These are phyloP conservation scores for Chaetogeoica ovagalla DNA, from an alignment of 2,888 invertebrate species.

Conservation along the genomic window DNA sequence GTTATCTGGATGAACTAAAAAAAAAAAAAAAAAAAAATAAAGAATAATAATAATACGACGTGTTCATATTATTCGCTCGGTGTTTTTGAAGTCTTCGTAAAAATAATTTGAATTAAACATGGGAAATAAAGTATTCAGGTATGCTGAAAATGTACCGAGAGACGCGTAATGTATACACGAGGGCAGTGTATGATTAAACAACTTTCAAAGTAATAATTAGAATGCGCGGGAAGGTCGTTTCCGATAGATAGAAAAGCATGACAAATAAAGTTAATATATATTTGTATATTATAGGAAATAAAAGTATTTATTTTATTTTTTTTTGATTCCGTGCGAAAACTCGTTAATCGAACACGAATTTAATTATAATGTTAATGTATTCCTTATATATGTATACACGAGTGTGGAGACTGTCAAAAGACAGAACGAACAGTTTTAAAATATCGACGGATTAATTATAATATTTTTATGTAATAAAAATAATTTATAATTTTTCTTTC, in stretches of 20 bases:
- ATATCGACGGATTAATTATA: background rate
- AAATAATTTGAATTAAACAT: conserved; percentile 36
- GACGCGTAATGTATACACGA: background rate
- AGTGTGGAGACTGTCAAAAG: background rate
- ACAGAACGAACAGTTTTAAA: background rate
- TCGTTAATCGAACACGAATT: conserved; percentile 21
- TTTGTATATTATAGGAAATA: conserved; percentile 34
- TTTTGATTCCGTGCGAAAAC: conserved; percentile 31
- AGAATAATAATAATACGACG: background rate
- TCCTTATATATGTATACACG: background rate
- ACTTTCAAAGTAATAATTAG: conserved; percentile 46
- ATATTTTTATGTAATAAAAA: too few relatives aligned
- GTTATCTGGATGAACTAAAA: conserved; percentile 3
- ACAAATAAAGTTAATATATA: conserved; percentile 17
- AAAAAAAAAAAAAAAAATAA: background rate
- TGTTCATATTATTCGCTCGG: conserved; percentile 37
- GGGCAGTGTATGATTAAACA: conserved; percentile 36
- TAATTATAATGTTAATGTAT: conserved; percentile 1
- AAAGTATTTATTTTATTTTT: conserved; percentile 38
- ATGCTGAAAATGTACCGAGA: conserved; percentile 49
- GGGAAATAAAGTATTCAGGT: conserved; percentile 41
- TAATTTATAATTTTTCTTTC: too few relatives aligned
- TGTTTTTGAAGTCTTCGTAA: conserved; percentile 10
- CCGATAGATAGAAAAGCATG: conserved; percentile 22
- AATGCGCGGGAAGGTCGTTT: conserved; percentile 26